A percentile compares a stretch with the other conserved stretches of the same genome.
These are phyloP conservation scores for Pseudochaenichthys georgianus DNA, from an alignment of 2,797 vertebrate species.

Conservation along the genomic window DNA sequence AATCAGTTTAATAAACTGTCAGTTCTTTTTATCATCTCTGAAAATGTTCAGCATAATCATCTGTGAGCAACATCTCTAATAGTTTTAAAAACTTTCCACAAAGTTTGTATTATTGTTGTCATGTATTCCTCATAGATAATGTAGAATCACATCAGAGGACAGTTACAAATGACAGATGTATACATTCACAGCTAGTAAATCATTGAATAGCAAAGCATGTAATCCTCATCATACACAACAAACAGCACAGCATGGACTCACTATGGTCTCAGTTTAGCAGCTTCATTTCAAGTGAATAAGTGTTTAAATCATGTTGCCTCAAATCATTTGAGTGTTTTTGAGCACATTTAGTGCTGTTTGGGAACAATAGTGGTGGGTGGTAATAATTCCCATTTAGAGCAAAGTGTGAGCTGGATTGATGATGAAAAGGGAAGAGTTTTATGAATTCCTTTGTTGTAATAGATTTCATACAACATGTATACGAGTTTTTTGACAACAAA, in stretches of 20 bases:
- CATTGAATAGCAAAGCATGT: constrained; percentile 48
- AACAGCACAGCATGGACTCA: constrained; percentile 55
- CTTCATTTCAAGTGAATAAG: constrained; percentile 50
- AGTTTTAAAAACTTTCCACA: constrained; percentile 25
- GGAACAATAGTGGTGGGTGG: constrained; percentile 18
- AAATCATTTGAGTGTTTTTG: constrained; percentile 53
- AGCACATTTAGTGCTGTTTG: constrained; percentile 48
- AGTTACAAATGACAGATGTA: constrained; percentile 36
- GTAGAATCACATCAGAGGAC: constrained; percentile 43
- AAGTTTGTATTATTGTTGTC: constrained; percentile 35
- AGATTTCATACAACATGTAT: background rate
- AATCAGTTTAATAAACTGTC: constrained; percentile 49
- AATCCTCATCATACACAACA: constrained; percentile 56
- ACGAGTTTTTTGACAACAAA: background rate
- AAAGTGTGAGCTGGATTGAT: background rate
- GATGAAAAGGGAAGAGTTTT: background rate
- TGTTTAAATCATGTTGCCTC: constrained; percentile 45
- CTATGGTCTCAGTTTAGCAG: constrained; percentile 33
- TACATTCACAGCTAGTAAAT: constrained; percentile 53
- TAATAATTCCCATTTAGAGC: constrained; percentile 11
- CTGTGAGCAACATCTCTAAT: constrained; percentile 30
- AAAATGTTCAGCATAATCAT: constrained; percentile 29
- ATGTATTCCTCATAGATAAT: constrained; percentile 42
- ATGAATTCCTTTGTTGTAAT: constrained; percentile 6
- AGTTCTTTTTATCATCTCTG: constrained; percentile 19